These are phyloP conservation scores for Pangasius mekongensis DNA, from an alignment of 2,797 vertebrate genomes.

Conservation along the genomic window DNA sequence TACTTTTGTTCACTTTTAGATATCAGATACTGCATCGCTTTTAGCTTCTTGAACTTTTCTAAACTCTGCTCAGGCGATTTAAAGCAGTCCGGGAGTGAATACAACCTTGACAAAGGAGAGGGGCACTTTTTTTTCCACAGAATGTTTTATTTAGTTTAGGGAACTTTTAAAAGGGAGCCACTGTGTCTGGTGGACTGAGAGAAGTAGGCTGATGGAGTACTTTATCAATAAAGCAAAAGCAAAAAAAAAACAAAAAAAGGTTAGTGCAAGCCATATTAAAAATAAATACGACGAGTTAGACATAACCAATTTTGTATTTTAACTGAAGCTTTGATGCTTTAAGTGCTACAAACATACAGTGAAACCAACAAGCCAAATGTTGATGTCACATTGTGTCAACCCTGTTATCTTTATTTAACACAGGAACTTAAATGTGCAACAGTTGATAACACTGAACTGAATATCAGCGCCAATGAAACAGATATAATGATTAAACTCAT, in stretches of 20 bases:
- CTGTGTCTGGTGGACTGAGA: constrained; percentile 44
- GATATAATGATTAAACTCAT: background rate
- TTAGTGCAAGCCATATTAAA: constrained; percentile 34
- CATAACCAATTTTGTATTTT: constrained; percentile 14
- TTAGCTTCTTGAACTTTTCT: background rate
- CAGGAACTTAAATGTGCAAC: background rate
- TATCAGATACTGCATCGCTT: background rate
- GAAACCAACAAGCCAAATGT: background rate
- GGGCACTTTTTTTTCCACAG: constrained; percentile 24
- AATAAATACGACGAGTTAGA: constrained; percentile 40
- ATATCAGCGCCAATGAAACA: background rate
- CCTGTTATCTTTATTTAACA: constrained; percentile 5
- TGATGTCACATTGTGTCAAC: background rate
- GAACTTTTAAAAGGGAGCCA: constrained; percentile 55
- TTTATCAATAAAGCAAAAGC: constrained; percentile 44
- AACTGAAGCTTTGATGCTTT: background rate
- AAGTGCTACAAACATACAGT: background rate
- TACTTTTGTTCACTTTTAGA: background rate
- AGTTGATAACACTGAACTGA: background rate
- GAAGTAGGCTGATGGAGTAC: constrained; percentile 49
- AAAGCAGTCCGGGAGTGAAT: background rate
- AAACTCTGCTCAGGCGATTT: background rate
- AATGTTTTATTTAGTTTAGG: constrained; percentile 70
- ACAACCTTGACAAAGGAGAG: constrained; percentile 15
- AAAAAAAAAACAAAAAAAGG: constrained; percentile 19